Evolutionary conservation across 2,113 vertebrate genomes (phyloP).

Genomic region (Corythornis vintsioides): DNA sequence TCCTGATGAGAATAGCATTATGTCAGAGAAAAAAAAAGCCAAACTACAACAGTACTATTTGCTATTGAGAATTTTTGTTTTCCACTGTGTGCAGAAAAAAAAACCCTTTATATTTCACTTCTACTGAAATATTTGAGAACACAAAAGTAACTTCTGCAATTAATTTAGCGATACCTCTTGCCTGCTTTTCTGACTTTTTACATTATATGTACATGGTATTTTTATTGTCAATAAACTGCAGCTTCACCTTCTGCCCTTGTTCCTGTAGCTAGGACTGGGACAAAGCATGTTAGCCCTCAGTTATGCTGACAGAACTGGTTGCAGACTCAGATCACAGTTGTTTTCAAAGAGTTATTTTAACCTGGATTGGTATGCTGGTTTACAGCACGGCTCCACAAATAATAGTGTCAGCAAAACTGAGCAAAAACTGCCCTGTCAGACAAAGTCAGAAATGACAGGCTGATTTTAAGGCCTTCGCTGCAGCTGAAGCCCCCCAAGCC

Average conservation of each 20-base stretch:
- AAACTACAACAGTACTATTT: neutral
- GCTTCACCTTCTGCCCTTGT: neutral
- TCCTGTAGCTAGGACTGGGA: neutral
- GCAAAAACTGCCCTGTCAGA: conserved; percentile 4
- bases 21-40: neutral
- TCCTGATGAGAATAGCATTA: neutral
- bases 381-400: neutral
- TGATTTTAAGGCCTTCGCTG: neutral
- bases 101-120: neutral
- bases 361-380: neutral
- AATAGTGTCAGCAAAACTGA: neutral
- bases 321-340: neutral
- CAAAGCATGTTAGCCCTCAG: neutral
- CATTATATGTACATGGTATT: neutral
- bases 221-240: neutral
- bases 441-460: neutral
- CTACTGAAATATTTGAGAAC: neutral
- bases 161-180: neutral
- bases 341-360: conserved; percentile 48
- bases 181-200: neutral
- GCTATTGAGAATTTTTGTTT: neutral
- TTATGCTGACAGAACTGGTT: neutral
- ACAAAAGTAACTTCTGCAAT: neutral
- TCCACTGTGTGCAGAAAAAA: neutral
- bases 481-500: neutral